phyloP scores from a whole-genome alignment of 2,113 vertebrate species.

The Hyaena hyaena region DNA sequence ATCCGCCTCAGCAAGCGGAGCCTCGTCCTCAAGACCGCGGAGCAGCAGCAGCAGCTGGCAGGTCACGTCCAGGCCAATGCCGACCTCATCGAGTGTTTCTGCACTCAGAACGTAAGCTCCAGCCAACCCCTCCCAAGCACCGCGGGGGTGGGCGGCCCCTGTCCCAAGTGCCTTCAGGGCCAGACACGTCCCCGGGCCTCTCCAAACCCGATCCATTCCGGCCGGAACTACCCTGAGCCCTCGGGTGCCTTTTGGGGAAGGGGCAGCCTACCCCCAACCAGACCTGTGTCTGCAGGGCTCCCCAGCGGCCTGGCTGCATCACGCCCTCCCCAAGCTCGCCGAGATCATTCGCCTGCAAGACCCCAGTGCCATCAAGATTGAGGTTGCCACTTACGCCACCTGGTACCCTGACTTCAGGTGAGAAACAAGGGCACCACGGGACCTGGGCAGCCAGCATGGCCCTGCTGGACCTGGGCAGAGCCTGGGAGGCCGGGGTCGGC shows the following conservation, averaged over 20 bases:
- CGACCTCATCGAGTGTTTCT: constrained; percentile 85
- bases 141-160: accelerated
- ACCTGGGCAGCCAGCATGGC: not conserved
- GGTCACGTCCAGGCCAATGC: constrained; percentile 82
- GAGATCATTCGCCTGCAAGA: constrained; percentile 93
- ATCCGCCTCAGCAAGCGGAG: constrained; percentile 88
- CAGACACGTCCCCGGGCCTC: not conserved
- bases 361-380: constrained; percentile 89
- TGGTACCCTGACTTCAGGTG: constrained; percentile 93
- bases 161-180: not conserved
- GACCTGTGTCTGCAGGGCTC: constrained; percentile 87
- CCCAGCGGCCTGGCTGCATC: constrained; percentile 85
- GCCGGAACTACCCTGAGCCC: not conserved
- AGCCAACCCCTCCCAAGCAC: accelerated
- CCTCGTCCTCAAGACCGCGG: constrained; percentile 82
- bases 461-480: not conserved
- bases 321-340: constrained; percentile 86
- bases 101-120: constrained; percentile 85
- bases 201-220: accelerated
- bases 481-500: accelerated
- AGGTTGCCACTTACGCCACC: constrained; percentile 86
- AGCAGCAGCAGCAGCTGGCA: constrained; percentile 87
- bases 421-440: not conserved
- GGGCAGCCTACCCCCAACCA: not conserved
- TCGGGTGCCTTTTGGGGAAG: accelerated